Conservation (phyloP, 37 sponge, comb jelly and placozoan genomes). For the Hormiphora californensis region DNA sequence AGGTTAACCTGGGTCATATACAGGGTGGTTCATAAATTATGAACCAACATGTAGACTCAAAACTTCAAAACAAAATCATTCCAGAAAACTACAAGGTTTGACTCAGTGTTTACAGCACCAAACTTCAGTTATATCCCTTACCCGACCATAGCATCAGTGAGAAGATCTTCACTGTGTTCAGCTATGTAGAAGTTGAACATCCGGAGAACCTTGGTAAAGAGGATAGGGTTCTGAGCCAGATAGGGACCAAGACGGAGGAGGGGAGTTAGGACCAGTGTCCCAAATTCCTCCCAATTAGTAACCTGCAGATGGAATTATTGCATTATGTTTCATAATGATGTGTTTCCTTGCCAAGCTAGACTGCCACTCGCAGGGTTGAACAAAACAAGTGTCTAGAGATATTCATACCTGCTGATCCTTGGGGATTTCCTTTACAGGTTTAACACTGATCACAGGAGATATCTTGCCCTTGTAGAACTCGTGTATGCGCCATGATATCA, state of each 20-base stretch:
- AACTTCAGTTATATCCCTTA: too few species aligned
- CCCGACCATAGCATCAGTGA: too few species aligned
- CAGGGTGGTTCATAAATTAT: too few species aligned
- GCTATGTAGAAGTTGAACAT: not conserved
- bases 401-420: not conserved
- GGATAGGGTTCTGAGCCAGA: slow-evolving; percentile 66
- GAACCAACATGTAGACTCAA: too few species aligned
- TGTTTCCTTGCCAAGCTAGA: too few species aligned
- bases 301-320: slow-evolving; percentile 10
- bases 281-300: not conserved
- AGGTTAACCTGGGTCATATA: too few species aligned
- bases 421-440: not conserved
- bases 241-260: slow-evolving; percentile 70
- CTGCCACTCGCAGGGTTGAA: not conserved
- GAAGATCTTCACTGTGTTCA: too few species aligned
- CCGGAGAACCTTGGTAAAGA: slow-evolving; percentile 79
- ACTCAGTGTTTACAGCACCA: too few species aligned
- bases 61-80: too few species aligned
- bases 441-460: not conserved
- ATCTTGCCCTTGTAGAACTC: not conserved
- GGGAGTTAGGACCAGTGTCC: not conserved
- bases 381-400: not conserved
- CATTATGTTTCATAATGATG: too few species aligned
- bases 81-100: too few species aligned
- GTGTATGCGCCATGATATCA: slow-evolving; percentile 35